phyloP scores from a whole-genome alignment of 2,888 invertebrate species.

The Tipula unca region DNA sequence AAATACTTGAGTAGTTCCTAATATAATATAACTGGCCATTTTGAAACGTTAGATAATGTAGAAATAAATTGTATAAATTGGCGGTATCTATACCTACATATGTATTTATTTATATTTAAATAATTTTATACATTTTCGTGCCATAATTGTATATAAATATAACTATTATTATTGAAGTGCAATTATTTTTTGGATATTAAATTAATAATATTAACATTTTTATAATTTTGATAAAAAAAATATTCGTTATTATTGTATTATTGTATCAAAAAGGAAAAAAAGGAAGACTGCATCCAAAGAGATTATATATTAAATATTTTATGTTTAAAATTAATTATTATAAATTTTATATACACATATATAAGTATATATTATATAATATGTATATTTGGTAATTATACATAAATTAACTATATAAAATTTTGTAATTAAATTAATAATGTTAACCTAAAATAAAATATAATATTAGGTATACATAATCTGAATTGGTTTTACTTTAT shows the following conservation, averaged over 20 bases:
- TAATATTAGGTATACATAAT: neutral
- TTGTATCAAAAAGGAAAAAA: neutral
- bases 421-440: neutral
- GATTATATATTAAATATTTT: neutral
- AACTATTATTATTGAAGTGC: neutral
- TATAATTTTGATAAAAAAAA: neutral
- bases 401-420: neutral
- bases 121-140: neutral
- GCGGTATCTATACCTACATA: too few relatives aligned
- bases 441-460: neutral
- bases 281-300: constrained; percentile 10
- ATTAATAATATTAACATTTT: neutral
- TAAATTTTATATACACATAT: too few relatives aligned
- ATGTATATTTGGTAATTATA: too few relatives aligned
- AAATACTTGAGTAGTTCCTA: neutral
- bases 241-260: neutral
- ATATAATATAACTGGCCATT: neutral
- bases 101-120: neutral
- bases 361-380: neutral
- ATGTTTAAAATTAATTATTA: neutral
- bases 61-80: neutral
- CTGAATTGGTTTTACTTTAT: neutral
- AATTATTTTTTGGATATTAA: neutral
- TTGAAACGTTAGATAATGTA: neutral
- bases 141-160: neutral